These are phyloP conservation scores for Linnaemya vulpina DNA, from an alignment of 2,888 invertebrate genomes.

Conservation along the genomic window DNA sequence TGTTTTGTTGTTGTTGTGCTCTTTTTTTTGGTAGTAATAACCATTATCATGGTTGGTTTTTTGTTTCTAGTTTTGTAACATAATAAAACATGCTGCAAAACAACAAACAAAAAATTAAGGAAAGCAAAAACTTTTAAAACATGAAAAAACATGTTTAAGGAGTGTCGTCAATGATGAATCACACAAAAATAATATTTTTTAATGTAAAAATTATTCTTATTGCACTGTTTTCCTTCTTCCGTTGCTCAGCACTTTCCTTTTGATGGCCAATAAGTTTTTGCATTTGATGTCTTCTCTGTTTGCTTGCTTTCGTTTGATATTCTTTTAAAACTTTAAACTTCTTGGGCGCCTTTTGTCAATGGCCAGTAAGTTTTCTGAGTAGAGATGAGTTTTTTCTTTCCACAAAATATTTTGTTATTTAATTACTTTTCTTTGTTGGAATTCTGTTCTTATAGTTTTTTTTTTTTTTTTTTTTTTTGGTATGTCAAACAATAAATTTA, in stretches of 20 bases:
- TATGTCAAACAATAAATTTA: neutral
- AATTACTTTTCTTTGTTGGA: slow-evolving; percentile 11
- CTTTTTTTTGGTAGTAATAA: slow-evolving; percentile 6
- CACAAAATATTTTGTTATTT: slow-evolving; percentile 20
- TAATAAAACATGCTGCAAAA: slow-evolving; percentile 47
- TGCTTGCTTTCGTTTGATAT: neutral
- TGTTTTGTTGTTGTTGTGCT: neutral
- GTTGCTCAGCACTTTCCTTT: neutral
- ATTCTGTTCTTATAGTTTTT: neutral
- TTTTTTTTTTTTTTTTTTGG: neutral
- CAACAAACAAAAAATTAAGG: slow-evolving; percentile 14
- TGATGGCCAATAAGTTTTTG: slow-evolving; percentile 26
- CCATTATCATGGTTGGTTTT: slow-evolving; percentile 35
- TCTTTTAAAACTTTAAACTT: slow-evolving; percentile 25
- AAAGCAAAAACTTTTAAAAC: neutral
- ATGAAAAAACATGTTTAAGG: slow-evolving; percentile 58
- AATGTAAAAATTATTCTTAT: slow-evolving; percentile 30
- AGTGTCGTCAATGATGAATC: slow-evolving; percentile 68
- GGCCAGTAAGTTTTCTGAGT: neutral
- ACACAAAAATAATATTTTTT: slow-evolving; percentile 45
- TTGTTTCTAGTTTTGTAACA: slow-evolving; percentile 32
- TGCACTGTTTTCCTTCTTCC: slow-evolving; percentile 11
- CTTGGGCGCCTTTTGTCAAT: slow-evolving; percentile 31
- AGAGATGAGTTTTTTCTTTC: neutral
- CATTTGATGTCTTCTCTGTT: neutral